These are phyloP conservation scores for Phengaris arion DNA, from an alignment of 2,888 invertebrate species.

Conservation along the genomic window DNA sequence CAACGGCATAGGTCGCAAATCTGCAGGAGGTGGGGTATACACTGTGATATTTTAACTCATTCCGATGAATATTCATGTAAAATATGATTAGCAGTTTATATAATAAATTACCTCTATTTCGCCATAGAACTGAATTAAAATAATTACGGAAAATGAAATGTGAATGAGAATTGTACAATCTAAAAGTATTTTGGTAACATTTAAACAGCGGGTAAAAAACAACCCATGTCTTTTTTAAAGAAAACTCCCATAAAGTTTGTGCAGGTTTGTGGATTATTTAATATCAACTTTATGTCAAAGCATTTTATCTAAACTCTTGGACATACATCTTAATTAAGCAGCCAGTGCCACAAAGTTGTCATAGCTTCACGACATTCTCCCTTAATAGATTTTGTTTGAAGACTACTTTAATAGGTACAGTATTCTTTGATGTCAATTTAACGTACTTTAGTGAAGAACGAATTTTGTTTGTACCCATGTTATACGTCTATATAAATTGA, in stretches of 20 bases:
- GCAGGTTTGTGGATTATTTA: background rate
- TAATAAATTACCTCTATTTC: no score
- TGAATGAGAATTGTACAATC: no score
- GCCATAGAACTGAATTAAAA: no score
- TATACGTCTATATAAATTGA: background rate
- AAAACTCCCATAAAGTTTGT: background rate
- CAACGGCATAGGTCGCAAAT: no score
- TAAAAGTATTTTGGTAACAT: no score
- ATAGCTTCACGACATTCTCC: background rate
- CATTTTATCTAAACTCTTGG: slow-evolving; percentile 14
- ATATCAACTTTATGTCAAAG: background rate
- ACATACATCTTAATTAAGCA: slow-evolving; percentile 9
- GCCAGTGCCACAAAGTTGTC: background rate
- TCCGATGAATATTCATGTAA: no score
- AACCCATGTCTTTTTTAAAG: no score
- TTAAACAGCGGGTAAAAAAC: no score
- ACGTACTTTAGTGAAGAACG: background rate
- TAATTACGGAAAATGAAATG: no score
- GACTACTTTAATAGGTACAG: background rate
- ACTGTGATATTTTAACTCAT: no score
- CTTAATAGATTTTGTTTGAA: slow-evolving; percentile 22
- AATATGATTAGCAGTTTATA: no score
- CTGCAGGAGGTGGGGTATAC: no score
- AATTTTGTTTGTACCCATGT: slow-evolving; percentile 2
- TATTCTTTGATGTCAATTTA: slow-evolving; percentile 18